A percentile compares a stretch with the other conserved stretches of the same genome.
Evolutionary conservation across 2,888 invertebrate genomes (phyloP).

Genomic region (Sphaeridia pumilis): DNA sequence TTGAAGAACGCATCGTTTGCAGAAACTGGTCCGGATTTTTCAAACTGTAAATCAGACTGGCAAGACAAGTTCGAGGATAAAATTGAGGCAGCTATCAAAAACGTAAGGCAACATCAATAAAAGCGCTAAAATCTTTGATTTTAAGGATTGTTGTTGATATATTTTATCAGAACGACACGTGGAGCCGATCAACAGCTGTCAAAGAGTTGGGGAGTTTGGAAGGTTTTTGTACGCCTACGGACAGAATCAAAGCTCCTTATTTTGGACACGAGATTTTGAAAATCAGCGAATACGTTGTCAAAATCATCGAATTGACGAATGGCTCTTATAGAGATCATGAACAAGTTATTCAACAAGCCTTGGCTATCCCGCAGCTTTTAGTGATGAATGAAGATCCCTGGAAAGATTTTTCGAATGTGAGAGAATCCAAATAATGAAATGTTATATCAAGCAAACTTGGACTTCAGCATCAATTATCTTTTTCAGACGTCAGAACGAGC

Average conservation of each 20-base stretch:
- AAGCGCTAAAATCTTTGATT: too few relatives aligned
- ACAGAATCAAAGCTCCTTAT: slow-evolving; percentile 15
- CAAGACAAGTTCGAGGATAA: slow-evolving; percentile 16
- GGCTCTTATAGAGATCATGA: slow-evolving; percentile 9
- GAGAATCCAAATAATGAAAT: too few relatives aligned
- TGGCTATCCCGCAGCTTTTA: slow-evolving; percentile 17
- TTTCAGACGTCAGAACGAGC: slow-evolving; percentile 1
- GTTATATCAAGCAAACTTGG: too few relatives aligned
- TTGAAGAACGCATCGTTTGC: slow-evolving; percentile 16
- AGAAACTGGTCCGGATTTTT: slow-evolving; percentile 20
- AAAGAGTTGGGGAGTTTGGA: too few relatives aligned
- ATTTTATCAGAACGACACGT: too few relatives aligned
- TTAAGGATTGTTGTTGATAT: too few relatives aligned
- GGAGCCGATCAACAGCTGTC: too few relatives aligned
- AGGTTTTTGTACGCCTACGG: not conserved
- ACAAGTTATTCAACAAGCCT: slow-evolving; percentile 14
- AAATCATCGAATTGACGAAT: slow-evolving; percentile 11
- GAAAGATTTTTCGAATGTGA: slow-evolving; percentile 19
- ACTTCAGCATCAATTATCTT: too few relatives aligned
- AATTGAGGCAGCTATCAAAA: slow-evolving; percentile 12
- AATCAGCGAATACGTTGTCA: slow-evolving; percentile 14
- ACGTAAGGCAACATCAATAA: too few relatives aligned
- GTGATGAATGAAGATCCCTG: slow-evolving; percentile 22
- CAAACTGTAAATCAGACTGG: slow-evolving; percentile 24
- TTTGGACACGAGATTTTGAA: slow-evolving; percentile 31